Evolutionary conservation across 2,797 vertebrate genomes (phyloP), one percentile per base, ranked within the genome.

Genomic region (Balearica regulorum): DNA sequence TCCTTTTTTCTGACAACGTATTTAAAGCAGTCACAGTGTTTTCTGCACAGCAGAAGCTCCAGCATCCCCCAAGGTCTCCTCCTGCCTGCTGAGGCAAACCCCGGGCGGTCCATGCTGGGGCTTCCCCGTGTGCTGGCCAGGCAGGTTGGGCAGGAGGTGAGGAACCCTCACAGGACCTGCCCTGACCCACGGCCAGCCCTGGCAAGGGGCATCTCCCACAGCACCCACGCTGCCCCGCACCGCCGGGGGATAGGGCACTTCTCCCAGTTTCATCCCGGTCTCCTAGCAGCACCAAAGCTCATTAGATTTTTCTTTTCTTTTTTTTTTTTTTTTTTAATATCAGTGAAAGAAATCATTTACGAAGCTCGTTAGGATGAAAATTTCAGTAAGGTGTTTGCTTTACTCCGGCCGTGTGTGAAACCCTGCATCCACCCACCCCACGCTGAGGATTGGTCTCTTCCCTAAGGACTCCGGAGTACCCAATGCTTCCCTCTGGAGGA

Each of bases 401-500:
- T 46, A 46, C 44, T 19, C 12, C 58, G 80, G 77, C 83, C 94
- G 94, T 82, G 55, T 49, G 76, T 43, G 76, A 77, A 37, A 19
- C 68, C 12, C 21, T 24, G 21, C 92, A 80, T 80, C 94, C 71
- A 76, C 94, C 93, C 87, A 25, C 97, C 95, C 96, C 93, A 83
- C 89, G 81, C 97, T 97, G 88, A 71, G 86, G 98, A 98, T 98
- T 98, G 98, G 98, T 97, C 97, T 98, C 98, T 97, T 97, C 97
- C 96, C 97, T 98, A 98, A 98, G 98, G 98, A 98, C 98, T 98
- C 98, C 97, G 98, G 98, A 99, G 98, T 98, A 98, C 97, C 98
- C 98, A 97, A 97, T 98, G 96, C 97, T 98, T 99, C 98, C 98
- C 98, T 98, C 96, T 95, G 97, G 98, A 98, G 98, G 98, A 33